Base-by-base conservation (phyloP, 2,888 invertebrate genomes). In the Stomorhina lunata region DNA sequence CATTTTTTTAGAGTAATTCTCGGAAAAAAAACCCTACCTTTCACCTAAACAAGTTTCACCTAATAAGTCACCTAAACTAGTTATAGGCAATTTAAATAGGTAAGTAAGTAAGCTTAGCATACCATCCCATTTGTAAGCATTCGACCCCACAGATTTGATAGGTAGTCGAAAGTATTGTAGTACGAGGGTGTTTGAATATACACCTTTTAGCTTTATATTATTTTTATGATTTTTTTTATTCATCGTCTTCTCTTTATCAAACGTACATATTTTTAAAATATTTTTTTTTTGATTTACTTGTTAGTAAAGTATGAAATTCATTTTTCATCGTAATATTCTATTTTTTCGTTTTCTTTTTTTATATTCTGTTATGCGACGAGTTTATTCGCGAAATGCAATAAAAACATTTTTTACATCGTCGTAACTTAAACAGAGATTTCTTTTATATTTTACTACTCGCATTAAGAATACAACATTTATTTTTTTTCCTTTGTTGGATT, bases 361-460 rank as follows among this genome's bases (percentile, higher is more conserved):
- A 6, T 69, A 53, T 73, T 57, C 68, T 65, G 72, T 69, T 76
- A 76, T 80, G 76, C 75, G 66, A 72, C 34, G 71, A 80, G 76
- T 85, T 86, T 87, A 87, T 88, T 87, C 89, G 89, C 86, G 89
- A 89, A 89, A 89, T 89, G 89, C 89, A 89, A 89, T 89, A 89
- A 89, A 89, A 89, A 89, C 88, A 89, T 89, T 89, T 89, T 89
- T 89, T 87, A 83, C 85, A 85, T 84, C 71, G 71, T 79, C 82
- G 79, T 82, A 79, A 82, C 68, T 82, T 82, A 82, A 79, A 82
- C 79, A 79, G 66, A 79, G 75, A 82, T 83, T 85, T 83, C 79
- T 84, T 84, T 85, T 83, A 55, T 78, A 78, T 40, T 78, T 55
- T 20, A 63, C 63, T 63, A 57, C 65, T 75, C 65, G 65, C 27